Percentiles rank a stretch among this genome's conserved stretches.
Conservation (phyloP, 2,888 invertebrate species). For the Lepetodrilus schrolli region DNA sequence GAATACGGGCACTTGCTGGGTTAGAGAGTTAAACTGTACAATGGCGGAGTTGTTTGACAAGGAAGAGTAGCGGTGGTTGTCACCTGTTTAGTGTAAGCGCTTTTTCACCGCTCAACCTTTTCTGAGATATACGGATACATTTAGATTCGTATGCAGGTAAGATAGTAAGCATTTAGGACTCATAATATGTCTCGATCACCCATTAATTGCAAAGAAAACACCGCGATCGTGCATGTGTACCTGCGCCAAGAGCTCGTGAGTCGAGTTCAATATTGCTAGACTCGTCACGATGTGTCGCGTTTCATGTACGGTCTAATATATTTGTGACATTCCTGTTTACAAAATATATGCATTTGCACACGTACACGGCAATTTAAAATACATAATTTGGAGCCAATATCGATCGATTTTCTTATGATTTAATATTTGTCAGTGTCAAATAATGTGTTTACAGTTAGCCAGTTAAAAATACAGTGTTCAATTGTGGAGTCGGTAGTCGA, state of each 20-base stretch:
- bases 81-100: constrained; percentile 4
- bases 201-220: neutral
- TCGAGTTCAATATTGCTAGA: neutral
- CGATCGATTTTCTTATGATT: too few species aligned
- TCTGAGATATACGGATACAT: constrained; percentile 12
- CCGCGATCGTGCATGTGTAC: neutral
- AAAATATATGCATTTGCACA: too few species aligned
- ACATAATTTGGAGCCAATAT: too few species aligned
- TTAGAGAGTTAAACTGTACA: constrained; percentile 21
- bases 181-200: neutral
- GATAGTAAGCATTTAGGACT: neutral
- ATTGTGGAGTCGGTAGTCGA: too few species aligned
- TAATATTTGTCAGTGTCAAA: too few species aligned
- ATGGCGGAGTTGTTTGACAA: constrained; percentile 25
- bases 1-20: constrained; percentile 24
- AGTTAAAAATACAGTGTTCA: too few species aligned
- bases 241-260: neutral
- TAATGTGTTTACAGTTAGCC: too few species aligned
- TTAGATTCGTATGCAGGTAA: neutral
- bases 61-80: constrained; percentile 16
- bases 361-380: too few species aligned
- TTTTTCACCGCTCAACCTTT: neutral
- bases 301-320: too few species aligned
- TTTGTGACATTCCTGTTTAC: neutral
- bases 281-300: neutral